phyloP scores from a whole-genome alignment of 2,888 invertebrate genomes.

The Liodrosophila aerea region DNA sequence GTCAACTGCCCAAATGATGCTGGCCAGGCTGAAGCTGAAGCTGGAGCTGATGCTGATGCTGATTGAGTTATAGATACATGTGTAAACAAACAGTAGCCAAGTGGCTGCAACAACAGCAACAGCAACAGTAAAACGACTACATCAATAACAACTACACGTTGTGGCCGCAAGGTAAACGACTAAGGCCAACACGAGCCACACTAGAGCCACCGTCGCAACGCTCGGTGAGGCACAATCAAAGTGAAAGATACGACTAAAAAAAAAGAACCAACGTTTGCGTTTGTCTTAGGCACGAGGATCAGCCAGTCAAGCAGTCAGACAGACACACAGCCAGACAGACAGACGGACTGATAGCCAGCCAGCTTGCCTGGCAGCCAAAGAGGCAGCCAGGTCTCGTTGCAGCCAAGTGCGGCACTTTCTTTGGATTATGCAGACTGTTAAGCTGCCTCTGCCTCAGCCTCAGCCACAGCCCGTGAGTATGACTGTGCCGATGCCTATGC shows the following conservation, averaged over 20 bases:
- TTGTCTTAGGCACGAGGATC: conserved; percentile 71
- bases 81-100: conserved; percentile 79
- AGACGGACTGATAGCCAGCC: conserved; percentile 17
- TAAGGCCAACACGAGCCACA: conserved; percentile 66
- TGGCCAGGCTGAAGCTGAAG: too few species aligned
- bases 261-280: conserved; percentile 72
- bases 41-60: conserved; percentile 43
- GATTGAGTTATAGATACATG: conserved; percentile 76
- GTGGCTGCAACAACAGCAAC: conserved; percentile 39
- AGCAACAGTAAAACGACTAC: conserved; percentile 24
- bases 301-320: conserved; percentile 36
- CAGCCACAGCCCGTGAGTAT: conserved; percentile 2
- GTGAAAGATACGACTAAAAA: conserved; percentile 78
- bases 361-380: conserved; percentile 20
- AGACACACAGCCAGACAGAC: conserved; percentile 18
- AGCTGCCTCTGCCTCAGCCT: neutral
- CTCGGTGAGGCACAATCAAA: conserved; percentile 66
- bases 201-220: conserved; percentile 20
- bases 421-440: conserved; percentile 68
- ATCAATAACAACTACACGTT: conserved; percentile 25
- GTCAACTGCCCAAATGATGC: conserved; percentile 62
- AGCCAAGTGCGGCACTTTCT: conserved; percentile 70
- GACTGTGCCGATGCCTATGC: conserved; percentile 10
- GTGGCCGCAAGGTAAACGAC: conserved; percentile 53
- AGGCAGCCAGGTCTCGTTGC: conserved; percentile 49